Base-by-base conservation (phyloP, 1,140 invertebrate genomes). In the Caenorhabditis brenneri region DNA sequence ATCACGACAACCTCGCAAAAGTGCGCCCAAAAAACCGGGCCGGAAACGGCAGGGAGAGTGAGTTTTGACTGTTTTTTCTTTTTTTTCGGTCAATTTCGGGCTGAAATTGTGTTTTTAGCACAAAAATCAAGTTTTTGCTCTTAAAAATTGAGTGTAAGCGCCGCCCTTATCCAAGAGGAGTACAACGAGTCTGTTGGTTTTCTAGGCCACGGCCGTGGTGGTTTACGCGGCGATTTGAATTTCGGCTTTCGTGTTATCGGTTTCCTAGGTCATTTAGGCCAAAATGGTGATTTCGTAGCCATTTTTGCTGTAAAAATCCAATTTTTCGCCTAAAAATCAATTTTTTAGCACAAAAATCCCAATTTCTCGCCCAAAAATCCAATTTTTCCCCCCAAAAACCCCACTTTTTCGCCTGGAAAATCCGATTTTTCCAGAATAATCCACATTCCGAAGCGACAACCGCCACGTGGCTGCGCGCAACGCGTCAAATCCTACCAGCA, bases 21-120 rank as follows among this genome's bases (percentile, higher is more conserved):
- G 29, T 6, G 65, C 24, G 5, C 36, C n/a, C 10, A 74, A 46
- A n/a, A 42, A 42, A 24, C n/a, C 36, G 1, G 65, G 65, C 15
- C 33, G 65, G 36, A 74, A 74, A 19, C 33, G 65, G 65, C 42
- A 22, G 36, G 65, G 65, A 74, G 65, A 74, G 65, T 74, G 22
- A 74, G 65, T 74, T 16, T 2, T 36, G 7, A 3, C 29, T 60
- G 53, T 27, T n/a, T n/a, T n/a, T 55, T n/a, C 22, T n/a, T 1
- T 1, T 51, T 51, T 51, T 51, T n/a, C 16, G 49, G 16, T 7
- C 10, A 16, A 16, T 49, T 49, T 49, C 10, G 48, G 7, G 19
- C 22, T 16, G 22, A 51, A 51, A 51, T 19, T n/a, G 19, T 5
- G 7, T 51, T 51, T 51, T 51, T n/a, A 51, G 48, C 48, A 5